A percentile compares a stretch with the other conserved stretches of the same genome.
Evolutionary conservation across 2,113 vertebrate species (phyloP).

Genomic region (Rhombomys opimus): DNA sequence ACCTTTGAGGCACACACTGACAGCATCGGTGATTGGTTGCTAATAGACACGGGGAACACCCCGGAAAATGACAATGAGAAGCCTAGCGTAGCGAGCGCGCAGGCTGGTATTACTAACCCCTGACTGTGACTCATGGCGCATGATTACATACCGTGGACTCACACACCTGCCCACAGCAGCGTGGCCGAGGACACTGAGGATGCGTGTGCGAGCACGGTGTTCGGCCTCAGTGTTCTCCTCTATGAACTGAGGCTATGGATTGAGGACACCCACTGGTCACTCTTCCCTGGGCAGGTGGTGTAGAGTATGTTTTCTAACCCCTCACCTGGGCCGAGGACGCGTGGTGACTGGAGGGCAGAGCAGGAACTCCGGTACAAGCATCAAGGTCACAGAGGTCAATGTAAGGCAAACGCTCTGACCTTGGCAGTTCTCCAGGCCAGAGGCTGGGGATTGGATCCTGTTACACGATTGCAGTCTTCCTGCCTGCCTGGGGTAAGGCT

Average conservation of each 20-base stretch:
- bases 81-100: rapidly evolving
- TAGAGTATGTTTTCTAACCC: neutral
- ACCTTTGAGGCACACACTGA: neutral
- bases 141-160: neutral
- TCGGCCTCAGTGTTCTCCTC: neutral
- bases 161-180: neutral
- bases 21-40: neutral
- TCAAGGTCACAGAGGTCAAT: neutral
- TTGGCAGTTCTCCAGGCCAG: neutral
- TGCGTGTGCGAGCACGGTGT: neutral
- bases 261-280: neutral
- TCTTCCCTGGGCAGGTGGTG: neutral
- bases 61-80: too few species aligned
- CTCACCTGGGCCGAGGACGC: neutral
- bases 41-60: neutral
- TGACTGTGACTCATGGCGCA: neutral
- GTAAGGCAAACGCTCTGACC: rapidly evolving
- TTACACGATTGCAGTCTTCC: neutral
- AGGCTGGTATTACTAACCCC: neutral
- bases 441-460: neutral
- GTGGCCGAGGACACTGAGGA: neutral
- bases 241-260: neutral
- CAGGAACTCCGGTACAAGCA: neutral
- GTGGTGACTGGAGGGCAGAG: neutral
- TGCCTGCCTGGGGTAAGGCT: too few species aligned